These are phyloP conservation scores for Drosophila sulfurigaster DNA, from an alignment of 1,140 invertebrate genomes.

Conservation along the genomic window DNA sequence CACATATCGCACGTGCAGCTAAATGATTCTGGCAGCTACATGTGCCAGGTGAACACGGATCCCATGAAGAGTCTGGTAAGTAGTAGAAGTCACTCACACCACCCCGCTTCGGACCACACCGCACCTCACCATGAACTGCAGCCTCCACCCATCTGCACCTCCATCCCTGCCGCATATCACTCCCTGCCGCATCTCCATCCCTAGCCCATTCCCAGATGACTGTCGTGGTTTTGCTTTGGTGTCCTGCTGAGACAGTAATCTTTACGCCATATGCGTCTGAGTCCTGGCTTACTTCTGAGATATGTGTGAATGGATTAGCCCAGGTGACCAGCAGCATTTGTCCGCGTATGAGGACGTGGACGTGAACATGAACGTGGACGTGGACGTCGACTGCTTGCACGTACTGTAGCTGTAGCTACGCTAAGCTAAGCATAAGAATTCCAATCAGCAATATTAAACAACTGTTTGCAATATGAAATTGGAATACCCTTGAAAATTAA, in stretches of 20 bases:
- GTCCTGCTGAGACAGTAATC: slow-evolving; percentile 39
- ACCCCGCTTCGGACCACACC: background rate
- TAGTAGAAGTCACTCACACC: slow-evolving; percentile 44
- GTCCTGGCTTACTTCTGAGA: slow-evolving; percentile 33
- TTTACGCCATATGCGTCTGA: slow-evolving; percentile 48
- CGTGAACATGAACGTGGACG: background rate
- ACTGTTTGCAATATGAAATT: background rate
- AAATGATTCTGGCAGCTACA: slow-evolving; percentile 94
- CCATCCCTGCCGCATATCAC: background rate
- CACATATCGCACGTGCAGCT: slow-evolving; percentile 94
- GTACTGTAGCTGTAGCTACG: slow-evolving; percentile 1
- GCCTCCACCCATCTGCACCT: background rate
- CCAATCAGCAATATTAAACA: slow-evolving; percentile 13
- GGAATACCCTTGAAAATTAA: background rate
- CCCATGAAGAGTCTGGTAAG: slow-evolving; percentile 95
- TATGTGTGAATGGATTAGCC: slow-evolving; percentile 34
- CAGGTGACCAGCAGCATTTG: slow-evolving; percentile 19
- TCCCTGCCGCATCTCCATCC: background rate
- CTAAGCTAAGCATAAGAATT: background rate
- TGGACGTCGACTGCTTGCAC: background rate
- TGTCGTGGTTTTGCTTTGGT: slow-evolving; percentile 28
- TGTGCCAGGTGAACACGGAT: slow-evolving; percentile 97
- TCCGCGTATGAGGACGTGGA: background rate
- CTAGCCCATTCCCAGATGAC: slow-evolving; percentile 34
- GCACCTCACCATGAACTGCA: background rate